Percentiles rank a stretch among this genome's conserved stretches.
Evolutionary conservation across 2,797 vertebrate species (phyloP).

Genomic region (Melopsittacus undulatus): DNA sequence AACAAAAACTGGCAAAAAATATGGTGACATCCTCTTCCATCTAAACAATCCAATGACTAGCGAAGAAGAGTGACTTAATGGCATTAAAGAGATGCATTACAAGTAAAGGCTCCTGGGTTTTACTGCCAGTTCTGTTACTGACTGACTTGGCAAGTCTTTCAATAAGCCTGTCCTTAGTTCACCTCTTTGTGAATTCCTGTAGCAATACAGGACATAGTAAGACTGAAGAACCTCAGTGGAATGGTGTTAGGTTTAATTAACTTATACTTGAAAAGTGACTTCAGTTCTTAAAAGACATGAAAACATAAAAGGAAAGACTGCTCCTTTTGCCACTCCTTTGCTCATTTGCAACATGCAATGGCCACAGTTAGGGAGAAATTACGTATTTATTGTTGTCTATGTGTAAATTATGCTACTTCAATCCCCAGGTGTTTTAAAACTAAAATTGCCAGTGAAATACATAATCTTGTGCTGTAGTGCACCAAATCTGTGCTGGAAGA

Average conservation of each 20-base stretch:
- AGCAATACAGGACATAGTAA: neutral
- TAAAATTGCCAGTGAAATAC: neutral
- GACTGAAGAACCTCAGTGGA: neutral
- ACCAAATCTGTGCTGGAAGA: neutral
- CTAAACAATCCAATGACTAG: neutral
- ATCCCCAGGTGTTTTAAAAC: neutral
- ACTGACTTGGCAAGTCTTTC: constrained; percentile 21
- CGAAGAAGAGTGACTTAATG: neutral
- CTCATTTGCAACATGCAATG: neutral
- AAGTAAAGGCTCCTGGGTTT: constrained; percentile 7
- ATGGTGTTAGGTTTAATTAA: neutral
- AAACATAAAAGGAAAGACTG: neutral
- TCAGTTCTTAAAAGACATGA: neutral
- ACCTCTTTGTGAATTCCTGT: neutral
- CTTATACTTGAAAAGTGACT: neutral
- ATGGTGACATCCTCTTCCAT: neutral
- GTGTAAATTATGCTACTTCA: neutral
- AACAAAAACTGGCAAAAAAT: constrained; percentile 1
- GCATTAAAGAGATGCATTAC: neutral
- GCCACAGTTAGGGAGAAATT: neutral
- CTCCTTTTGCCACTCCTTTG: neutral
- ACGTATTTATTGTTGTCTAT: neutral
- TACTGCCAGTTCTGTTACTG: constrained; percentile 14
- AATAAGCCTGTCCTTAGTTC: neutral
- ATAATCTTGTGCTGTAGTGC: neutral